A percentile compares a stretch with the other conserved stretches of the same genome.
Evolutionary conservation across 2,888 invertebrate genomes (phyloP).

Genomic region (Lycaena phlaeas): DNA sequence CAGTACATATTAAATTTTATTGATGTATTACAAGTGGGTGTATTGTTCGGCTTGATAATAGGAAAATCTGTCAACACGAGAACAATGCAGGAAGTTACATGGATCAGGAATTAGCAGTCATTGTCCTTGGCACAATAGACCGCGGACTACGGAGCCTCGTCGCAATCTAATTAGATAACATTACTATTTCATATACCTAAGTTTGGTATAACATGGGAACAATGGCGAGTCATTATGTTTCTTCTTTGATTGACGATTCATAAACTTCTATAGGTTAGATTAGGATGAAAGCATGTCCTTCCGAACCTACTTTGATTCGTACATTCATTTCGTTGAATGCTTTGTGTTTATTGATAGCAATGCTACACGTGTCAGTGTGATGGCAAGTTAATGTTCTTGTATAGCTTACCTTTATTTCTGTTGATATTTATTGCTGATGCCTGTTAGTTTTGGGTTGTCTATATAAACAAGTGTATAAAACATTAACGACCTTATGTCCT

Average conservation of each 20-base stretch:
- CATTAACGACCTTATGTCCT: no score
- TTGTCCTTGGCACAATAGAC: conserved; percentile 57
- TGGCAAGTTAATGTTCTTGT: no score
- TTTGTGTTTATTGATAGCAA: no score
- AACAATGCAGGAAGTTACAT: conserved; percentile 66
- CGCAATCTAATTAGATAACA: conserved; percentile 55
- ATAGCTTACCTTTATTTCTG: no score
- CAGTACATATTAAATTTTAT: conserved; percentile 18
- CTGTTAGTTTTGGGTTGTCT: no score
- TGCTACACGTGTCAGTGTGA: no score
- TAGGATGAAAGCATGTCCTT: no score
- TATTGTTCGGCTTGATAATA: conserved; percentile 57
- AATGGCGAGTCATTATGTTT: no score
- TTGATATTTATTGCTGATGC: no score
- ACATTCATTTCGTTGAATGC: no score
- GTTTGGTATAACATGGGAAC: conserved; percentile 13
- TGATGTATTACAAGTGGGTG: conserved; percentile 23
- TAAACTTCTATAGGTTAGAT: not conserved
- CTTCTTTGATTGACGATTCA: not conserved
- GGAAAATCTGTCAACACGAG: conserved; percentile 68
- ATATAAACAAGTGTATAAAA: no score
- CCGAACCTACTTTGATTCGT: no score
- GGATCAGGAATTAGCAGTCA: conserved; percentile 69
- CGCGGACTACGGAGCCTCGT: conserved; percentile 26
- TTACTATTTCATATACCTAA: conserved; percentile 37